Evolutionary conservation across 2,113 vertebrate genomes (phyloP), one percentile per base, ranked within the genome.

Genomic region (Syrrhaptes paradoxus): DNA sequence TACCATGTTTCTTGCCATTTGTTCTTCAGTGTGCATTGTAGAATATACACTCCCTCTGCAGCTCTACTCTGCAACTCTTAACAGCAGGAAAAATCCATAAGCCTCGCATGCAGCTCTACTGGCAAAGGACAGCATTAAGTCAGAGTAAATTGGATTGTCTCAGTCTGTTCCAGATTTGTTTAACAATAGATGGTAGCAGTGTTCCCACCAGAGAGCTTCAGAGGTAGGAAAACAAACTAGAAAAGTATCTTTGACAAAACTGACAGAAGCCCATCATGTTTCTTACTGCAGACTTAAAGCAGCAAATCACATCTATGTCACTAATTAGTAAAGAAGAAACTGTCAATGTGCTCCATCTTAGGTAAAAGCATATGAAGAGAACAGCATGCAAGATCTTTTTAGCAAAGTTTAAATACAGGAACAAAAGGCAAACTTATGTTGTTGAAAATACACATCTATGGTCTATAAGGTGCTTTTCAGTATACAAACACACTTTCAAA

Each of bases 161-260:
- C 59, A 84, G 34, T 36, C 72, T 81, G 93, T 74, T 93, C 11
- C 55, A 84, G 70, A 86, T 93, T 92, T 90, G 68, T 84, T 58
- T 79, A 72, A 82, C 57, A 74, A 71, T 52, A 71, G 79, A 71
- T n/a, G 34, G 46, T 62, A 92, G 72, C 46, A 88, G n/a, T 3
- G 2, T 59, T 95, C 73, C 80, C 77, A 90, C 43, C 55, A 92
- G 34, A 76, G 31, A 86, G 34, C 7, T 95, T 63, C 68, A 74
- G 59, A 89, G 25, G 34, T 22, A 86, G 38, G 51, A 84, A 93
- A 94, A 84, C 28, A 90, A 90, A 61, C 36, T 24, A 45, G 21
- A 79, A 93, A 89, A 61, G 36, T 41, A 65, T 72, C 61, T 79
- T 59, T 52, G 57, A 75, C 62, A 85, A 66, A 92, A 90, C 5